These are phyloP conservation scores for Chloroceryle inda DNA, from an alignment of 2,797 vertebrate species.

Conservation along the genomic window DNA sequence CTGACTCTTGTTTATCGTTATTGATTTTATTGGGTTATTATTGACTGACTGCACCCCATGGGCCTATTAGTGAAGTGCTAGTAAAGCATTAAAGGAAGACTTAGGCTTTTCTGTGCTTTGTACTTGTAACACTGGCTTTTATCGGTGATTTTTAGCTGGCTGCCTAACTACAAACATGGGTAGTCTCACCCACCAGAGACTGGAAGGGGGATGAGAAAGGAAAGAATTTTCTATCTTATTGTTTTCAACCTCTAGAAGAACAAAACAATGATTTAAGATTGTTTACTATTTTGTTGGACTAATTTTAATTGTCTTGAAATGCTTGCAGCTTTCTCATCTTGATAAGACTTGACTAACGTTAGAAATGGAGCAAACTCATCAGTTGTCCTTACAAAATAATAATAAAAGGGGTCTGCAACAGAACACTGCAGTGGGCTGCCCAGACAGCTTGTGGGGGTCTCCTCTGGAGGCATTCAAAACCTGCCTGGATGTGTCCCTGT, in stretches of 20 bases:
- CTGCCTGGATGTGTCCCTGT: no score
- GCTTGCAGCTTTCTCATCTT: neutral
- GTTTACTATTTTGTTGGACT: neutral
- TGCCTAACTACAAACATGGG: slow-evolving; percentile 22
- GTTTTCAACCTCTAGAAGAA: neutral
- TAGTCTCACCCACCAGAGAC: slow-evolving; percentile 15
- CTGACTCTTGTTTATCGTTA: slow-evolving; percentile 77
- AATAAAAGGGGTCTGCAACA: neutral
- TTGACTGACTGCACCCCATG: slow-evolving; percentile 71
- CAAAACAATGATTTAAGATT: neutral
- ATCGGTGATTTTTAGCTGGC: slow-evolving; percentile 25
- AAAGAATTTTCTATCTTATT: neutral
- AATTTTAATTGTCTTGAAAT: neutral
- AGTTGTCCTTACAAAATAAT: neutral
- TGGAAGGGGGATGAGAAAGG: neutral
- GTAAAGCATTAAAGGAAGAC: slow-evolving; percentile 73
- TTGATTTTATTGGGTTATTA: slow-evolving; percentile 80
- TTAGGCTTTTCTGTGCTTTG: slow-evolving; percentile 59
- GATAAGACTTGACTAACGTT: neutral
- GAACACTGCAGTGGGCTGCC: no score
- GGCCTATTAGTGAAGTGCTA: slow-evolving; percentile 74
- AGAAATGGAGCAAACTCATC: neutral
- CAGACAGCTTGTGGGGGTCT: no score
- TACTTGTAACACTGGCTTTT: slow-evolving; percentile 47
- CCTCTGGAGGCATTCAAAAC: no score